A percentile compares a stretch with the other conserved stretches of the same genome.
These are phyloP conservation scores for Theonella swinhoei DNA, from an alignment of 37 sponge, comb jelly and placozoan species.

Conservation along the genomic window DNA sequence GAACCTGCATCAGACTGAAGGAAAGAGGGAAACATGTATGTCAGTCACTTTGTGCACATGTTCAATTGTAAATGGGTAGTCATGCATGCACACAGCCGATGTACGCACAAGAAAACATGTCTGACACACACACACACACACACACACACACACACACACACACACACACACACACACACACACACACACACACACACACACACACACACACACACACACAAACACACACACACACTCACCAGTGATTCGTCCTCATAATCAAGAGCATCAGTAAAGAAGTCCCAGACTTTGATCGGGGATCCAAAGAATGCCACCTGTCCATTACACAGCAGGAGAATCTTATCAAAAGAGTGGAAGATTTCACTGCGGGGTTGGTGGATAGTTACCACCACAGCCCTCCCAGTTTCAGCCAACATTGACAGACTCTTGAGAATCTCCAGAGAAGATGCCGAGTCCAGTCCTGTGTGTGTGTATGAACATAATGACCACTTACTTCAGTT, in stretches of 20 bases:
- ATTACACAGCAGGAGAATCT: slow-evolving; percentile 79
- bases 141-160: too few species aligned
- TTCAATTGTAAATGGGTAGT: too few species aligned
- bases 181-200: too few species aligned
- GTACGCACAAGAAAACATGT: too few species aligned
- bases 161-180: too few species aligned
- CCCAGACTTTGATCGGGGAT: slow-evolving; percentile 75
- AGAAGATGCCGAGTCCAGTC: slow-evolving; percentile 77
- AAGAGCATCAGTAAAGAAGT: slow-evolving; percentile 59
- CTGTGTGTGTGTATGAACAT: background rate
- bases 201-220: too few species aligned
- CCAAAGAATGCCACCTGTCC: slow-evolving; percentile 94
- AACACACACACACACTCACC: slow-evolving; percentile 24
- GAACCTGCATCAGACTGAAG: background rate
- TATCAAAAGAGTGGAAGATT: slow-evolving; percentile 94
- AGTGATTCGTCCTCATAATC: slow-evolving; percentile 17
- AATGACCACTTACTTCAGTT: background rate
- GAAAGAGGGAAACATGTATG: too few species aligned
- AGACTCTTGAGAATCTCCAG: slow-evolving; percentile 75
- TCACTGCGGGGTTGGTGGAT: slow-evolving; percentile 94
- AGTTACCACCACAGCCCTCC: slow-evolving; percentile 82
- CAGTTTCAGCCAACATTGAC: slow-evolving; percentile 64
- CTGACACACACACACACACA: too few species aligned
- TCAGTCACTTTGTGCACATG: too few species aligned
- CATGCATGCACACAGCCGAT: too few species aligned